Base-by-base conservation (phyloP, 2,797 vertebrate species). In the Sparidentex hasta region DNA sequence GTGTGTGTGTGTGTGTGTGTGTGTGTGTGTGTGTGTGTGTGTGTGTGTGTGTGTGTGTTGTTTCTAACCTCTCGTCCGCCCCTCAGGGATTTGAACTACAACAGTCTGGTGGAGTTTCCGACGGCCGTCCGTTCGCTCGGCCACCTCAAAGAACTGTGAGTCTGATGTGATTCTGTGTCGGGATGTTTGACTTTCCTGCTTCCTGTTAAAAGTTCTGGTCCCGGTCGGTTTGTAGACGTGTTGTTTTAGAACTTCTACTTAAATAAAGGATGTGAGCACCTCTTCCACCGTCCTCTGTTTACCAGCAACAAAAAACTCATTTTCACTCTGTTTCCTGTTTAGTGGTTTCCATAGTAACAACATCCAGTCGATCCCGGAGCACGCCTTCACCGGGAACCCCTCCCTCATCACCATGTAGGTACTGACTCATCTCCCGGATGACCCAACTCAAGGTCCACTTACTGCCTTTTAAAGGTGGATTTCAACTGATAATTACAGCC, bases 321-420 rank as follows among this genome's bases (percentile, higher is more conserved):
- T 17, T 52, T 2, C 9, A 43, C 67, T 54, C 27, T 88, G 16
- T 51, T 85, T 89, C 86, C 50, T 88, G 90, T 92, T 48, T 87
- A 99, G 98, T 81, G 96, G 96, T 89, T 99, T 99, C 93, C 97
- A 99, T 73, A 98, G 96, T 86, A 99, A 99, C 94, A 97, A 96
- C 89, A 98, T 99, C 93, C 96, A 94, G 88, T 96, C 96, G 2
- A 99, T 99, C 90, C 97, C 98, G 0, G 97, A 98, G 71, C 95
- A 95, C 47, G 97, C 97, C 72, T 99, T 99, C 92, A 94, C 93
- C 46, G 97, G 97, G 67, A 98, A 98, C 90, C 97, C 98, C 11
- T 96, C 96, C 11, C 97, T 99, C 78, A 95, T 95, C 87, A 97
- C 97, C 91, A 96, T 99, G 98, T 99, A 94, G 93, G 97, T 96